These are phyloP conservation scores for Bostrychus sinensis DNA, from an alignment of 2,113 vertebrate genomes.

Conservation along the genomic window DNA sequence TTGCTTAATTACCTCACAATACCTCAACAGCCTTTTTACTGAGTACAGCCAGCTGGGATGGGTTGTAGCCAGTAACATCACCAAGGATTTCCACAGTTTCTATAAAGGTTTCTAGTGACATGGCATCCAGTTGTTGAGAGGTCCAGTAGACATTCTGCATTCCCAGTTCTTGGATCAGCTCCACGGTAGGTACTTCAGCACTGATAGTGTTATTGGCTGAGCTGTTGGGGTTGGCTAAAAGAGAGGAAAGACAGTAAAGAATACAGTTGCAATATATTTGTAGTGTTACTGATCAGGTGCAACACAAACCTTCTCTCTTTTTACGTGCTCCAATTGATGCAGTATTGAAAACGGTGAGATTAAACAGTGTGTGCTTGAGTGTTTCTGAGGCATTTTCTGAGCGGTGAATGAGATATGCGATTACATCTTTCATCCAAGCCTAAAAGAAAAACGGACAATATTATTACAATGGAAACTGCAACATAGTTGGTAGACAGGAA, in stretches of 20 bases:
- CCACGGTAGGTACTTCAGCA: constrained; percentile 19
- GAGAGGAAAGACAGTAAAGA: neutral
- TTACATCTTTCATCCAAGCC: constrained; percentile 63
- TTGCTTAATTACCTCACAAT: neutral
- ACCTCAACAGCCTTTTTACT: constrained; percentile 63
- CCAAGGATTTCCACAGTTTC: constrained; percentile 58
- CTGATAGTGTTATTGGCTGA: accelerated
- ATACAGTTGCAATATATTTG: neutral
- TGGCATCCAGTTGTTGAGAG: constrained; percentile 42
- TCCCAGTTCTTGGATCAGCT: constrained; percentile 52
- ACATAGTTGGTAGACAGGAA: neutral
- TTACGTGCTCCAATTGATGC: constrained; percentile 17
- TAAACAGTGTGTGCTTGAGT: constrained; percentile 64
- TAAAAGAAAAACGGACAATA: constrained; percentile 22
- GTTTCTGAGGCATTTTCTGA: neutral
- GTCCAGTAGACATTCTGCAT: constrained; percentile 64
- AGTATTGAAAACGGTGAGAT: constrained; percentile 27
- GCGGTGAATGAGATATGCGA: constrained; percentile 53
- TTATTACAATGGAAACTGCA: neutral
- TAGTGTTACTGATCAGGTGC: neutral
- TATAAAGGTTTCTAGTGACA: constrained; percentile 49
- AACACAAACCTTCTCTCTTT: constrained; percentile 54
- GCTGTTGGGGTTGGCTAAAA: neutral
- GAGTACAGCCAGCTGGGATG: constrained; percentile 61
- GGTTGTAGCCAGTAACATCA: constrained; percentile 36